Evolutionary conservation across 35 echinoderm and acorn worm species (phyloP).

Genomic region (Lytechinus pictus): DNA sequence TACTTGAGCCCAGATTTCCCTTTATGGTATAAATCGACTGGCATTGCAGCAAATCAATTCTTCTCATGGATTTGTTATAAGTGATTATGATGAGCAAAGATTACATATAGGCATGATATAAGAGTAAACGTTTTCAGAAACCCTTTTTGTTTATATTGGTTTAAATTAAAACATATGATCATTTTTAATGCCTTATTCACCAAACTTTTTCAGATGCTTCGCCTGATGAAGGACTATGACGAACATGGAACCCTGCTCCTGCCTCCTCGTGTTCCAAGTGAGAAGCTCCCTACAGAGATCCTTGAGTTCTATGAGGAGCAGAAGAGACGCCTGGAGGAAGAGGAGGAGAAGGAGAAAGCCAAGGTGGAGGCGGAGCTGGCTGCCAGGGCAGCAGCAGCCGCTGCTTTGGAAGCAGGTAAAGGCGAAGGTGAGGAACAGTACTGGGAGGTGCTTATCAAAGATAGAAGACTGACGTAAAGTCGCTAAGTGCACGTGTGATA

Average conservation of each 20-base stretch:
- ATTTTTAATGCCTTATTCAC: not conserved
- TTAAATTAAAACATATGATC: too few relatives aligned
- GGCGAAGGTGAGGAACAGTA: constrained; percentile 23
- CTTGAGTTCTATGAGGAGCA: constrained; percentile 89
- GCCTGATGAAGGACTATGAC: constrained; percentile 97
- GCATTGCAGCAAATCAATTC: too few relatives aligned
- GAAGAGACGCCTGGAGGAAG: constrained; percentile 89
- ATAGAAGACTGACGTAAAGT: too few relatives aligned
- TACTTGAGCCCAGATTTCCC: too few relatives aligned
- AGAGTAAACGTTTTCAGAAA: too few relatives aligned
- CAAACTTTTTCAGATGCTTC: constrained; percentile 67
- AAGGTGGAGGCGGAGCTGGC: constrained; percentile 74
- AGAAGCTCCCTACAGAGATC: constrained; percentile 89
- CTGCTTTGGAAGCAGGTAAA: not conserved
- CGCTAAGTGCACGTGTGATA: too few relatives aligned
- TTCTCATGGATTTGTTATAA: too few relatives aligned
- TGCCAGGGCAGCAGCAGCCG: constrained; percentile 57
- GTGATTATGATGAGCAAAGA: too few relatives aligned
- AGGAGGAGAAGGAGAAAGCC: constrained; percentile 73
- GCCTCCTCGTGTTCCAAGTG: constrained; percentile 78
- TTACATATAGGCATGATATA: too few relatives aligned
- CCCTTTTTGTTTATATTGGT: too few relatives aligned
- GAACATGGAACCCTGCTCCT: constrained; percentile 91
- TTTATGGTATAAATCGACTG: too few relatives aligned
- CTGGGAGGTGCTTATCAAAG: not conserved